Conservation (phyloP, 2,888 invertebrate species). For the Watsonalla binaria region DNA sequence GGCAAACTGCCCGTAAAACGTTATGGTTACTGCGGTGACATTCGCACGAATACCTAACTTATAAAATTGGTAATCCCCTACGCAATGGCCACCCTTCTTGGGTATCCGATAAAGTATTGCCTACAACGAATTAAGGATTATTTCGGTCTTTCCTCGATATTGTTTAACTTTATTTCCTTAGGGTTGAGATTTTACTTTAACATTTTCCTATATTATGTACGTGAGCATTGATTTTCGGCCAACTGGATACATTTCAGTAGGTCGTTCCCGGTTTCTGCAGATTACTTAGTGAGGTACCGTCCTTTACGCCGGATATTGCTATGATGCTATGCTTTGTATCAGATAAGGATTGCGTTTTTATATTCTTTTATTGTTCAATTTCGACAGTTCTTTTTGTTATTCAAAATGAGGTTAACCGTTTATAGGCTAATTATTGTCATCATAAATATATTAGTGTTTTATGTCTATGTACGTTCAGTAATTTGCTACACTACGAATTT, state of each 20-base stretch:
- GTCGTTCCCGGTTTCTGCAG: not conserved
- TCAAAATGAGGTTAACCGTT: too few relatives aligned
- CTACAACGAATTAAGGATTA: slow-evolving; percentile 51
- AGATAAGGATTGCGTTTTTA: not conserved
- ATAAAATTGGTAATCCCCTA: slow-evolving; percentile 66
- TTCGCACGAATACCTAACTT: slow-evolving; percentile 69
- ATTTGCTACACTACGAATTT: too few relatives aligned
- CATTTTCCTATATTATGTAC: slow-evolving; percentile 15
- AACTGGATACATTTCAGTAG: not conserved
- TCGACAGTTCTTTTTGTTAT: too few relatives aligned
- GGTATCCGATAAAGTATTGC: slow-evolving; percentile 52
- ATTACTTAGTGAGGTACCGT: not conserved
- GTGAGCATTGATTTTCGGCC: not conserved
- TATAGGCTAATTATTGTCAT: too few relatives aligned
- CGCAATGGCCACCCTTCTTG: slow-evolving; percentile 40
- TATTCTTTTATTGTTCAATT: not conserved
- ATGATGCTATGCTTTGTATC: not conserved
- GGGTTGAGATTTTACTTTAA: slow-evolving; percentile 31
- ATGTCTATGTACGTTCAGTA: too few relatives aligned
- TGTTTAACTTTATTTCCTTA: slow-evolving; percentile 38
- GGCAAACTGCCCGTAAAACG: slow-evolving; percentile 70
- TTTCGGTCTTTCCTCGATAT: slow-evolving; percentile 38
- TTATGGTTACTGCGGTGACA: slow-evolving; percentile 74
- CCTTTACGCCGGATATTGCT: not conserved
- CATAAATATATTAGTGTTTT: too few relatives aligned